A percentile compares a stretch with the other conserved stretches of the same genome.
These are phyloP conservation scores for Labroides dimidiatus DNA, from an alignment of 2,797 vertebrate species.

Conservation along the genomic window DNA sequence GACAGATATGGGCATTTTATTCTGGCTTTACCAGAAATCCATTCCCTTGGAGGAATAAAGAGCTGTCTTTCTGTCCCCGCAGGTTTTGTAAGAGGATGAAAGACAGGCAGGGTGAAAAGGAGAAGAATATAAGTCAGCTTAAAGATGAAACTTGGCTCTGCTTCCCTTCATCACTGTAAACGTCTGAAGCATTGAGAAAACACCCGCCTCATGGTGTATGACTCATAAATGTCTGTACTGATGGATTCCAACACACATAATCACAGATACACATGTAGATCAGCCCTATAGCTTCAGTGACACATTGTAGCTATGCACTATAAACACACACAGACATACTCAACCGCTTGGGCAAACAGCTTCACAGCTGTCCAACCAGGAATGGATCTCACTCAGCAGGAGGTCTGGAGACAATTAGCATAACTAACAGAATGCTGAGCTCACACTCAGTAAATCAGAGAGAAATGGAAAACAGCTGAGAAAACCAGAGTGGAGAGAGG, in stretches of 20 bases:
- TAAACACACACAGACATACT: slow-evolving; percentile 64
- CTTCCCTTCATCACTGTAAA: slow-evolving; percentile 50
- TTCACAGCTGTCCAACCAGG: slow-evolving; percentile 78
- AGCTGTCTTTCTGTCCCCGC: slow-evolving; percentile 24
- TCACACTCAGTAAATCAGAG: slow-evolving; percentile 55
- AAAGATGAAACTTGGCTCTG: slow-evolving; percentile 60
- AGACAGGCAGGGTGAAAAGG: slow-evolving; percentile 48
- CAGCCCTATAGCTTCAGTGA: slow-evolving; percentile 60
- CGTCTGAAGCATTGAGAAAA: slow-evolving; percentile 66
- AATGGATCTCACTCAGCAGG: slow-evolving; percentile 70
- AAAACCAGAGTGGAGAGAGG: slow-evolving; percentile 47
- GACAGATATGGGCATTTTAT: slow-evolving; percentile 47
- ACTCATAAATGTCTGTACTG: slow-evolving; percentile 40
- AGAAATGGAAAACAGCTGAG: slow-evolving; percentile 57
- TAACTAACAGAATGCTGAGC: slow-evolving; percentile 78
- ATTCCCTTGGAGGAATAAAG: too few species aligned
- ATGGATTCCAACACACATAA: slow-evolving; percentile 60
- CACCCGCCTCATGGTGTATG: slow-evolving; percentile 33
- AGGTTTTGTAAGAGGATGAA: slow-evolving; percentile 67
- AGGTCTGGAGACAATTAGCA: slow-evolving; percentile 82
- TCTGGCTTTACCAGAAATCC: too few species aligned
- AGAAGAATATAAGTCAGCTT: slow-evolving; percentile 59
- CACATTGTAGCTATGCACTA: slow-evolving; percentile 56
- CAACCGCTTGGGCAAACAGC: slow-evolving; percentile 79
- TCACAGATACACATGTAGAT: slow-evolving; percentile 52